Evolutionary conservation across 2,113 vertebrate species (phyloP).

Genomic region (Zingel zingel): DNA sequence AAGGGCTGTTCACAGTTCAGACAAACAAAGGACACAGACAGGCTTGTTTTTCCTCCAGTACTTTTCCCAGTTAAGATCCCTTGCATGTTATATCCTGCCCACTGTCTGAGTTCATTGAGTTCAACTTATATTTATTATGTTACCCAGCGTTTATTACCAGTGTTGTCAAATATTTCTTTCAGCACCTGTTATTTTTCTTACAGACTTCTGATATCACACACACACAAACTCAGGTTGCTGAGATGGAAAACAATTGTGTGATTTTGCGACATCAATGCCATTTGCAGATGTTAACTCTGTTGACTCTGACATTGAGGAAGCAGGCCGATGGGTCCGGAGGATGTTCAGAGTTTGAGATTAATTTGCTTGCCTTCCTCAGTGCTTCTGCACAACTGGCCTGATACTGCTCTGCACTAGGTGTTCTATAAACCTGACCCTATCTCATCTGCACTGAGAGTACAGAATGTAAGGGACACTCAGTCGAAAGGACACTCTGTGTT

Average conservation of each 20-base stretch:
- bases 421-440: conserved; percentile 12
- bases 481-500: too few species aligned
- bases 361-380: conserved; percentile 23
- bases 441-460: neutral
- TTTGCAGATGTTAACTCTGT: conserved; percentile 2
- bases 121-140: neutral
- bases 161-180: neutral
- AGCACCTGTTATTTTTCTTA: neutral
- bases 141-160: neutral
- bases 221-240: neutral
- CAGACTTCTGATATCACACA: neutral
- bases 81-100: neutral
- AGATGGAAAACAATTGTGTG: neutral
- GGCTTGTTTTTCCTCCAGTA: conserved; percentile 10
- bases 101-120: neutral
- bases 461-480: conserved; percentile 6
- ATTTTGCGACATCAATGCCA: neutral
- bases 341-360: neutral
- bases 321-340: neutral
- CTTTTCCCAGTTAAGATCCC: neutral
- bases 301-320: conserved; percentile 23
- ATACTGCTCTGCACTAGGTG: conserved; percentile 7
- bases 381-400: neutral
- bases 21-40: neutral
- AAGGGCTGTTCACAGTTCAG: conserved; percentile 6